phyloP scores from a whole-genome alignment of 2,113 vertebrate species.

The Nyctibius bracteatus region DNA sequence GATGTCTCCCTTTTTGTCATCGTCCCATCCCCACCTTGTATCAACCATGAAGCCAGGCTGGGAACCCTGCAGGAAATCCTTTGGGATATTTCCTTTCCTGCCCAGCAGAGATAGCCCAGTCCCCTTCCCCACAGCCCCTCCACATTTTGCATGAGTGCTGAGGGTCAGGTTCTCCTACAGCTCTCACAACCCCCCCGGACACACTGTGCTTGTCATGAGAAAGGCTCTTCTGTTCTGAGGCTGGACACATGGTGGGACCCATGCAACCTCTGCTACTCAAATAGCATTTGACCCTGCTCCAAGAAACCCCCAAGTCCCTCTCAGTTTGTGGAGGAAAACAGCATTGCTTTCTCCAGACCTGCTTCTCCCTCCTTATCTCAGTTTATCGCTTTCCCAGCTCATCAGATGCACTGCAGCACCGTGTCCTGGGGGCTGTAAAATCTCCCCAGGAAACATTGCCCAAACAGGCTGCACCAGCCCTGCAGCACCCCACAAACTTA shows the following conservation, averaged over 20 bases:
- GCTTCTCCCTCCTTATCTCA: neutral
- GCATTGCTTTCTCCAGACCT: neutral
- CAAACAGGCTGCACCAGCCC: neutral
- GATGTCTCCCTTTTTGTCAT: neutral
- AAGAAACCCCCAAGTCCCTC: neutral
- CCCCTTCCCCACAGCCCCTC: neutral
- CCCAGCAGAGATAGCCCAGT: neutral
- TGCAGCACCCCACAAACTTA: neutral
- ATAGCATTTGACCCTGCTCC: neutral
- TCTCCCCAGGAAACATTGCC: neutral
- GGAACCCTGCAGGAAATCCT: conserved; percentile 4
- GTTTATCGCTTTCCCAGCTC: neutral
- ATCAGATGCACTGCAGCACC: neutral
- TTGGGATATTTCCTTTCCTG: conserved; percentile 1
- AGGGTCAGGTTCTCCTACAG: neutral
- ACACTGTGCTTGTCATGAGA: neutral
- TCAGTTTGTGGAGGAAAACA: neutral
- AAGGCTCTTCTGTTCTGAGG: neutral
- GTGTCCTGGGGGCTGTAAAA: neutral
- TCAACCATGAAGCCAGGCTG: neutral
- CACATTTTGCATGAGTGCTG: neutral
- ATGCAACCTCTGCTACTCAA: neutral
- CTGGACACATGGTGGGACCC: neutral
- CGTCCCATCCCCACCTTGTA: neutral
- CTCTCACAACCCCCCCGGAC: neutral